Base-by-base conservation (phyloP, 2,113 vertebrate genomes). In the Dunckerocampus dactyliophorus region DNA sequence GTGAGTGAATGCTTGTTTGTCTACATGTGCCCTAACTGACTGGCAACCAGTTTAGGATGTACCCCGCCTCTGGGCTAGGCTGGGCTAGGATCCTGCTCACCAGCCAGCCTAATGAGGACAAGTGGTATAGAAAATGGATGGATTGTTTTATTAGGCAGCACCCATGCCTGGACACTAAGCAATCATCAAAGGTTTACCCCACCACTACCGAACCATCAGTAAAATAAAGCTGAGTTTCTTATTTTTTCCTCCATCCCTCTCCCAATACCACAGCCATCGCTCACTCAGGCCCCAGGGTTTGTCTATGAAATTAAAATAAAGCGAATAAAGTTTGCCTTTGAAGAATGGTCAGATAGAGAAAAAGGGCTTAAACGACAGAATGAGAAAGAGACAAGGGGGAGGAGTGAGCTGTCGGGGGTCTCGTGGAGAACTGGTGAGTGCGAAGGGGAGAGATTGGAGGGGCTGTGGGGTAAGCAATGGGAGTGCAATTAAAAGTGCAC, bases 401-500 rank as follows among this genome's bases (percentile, higher is more conserved):
- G 68, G 76, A 75, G 77, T 49, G 67, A 74, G 70, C 66, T 69
- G 77, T 77, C 54, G 71, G 78, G 74, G 69, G 81, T 55, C 65
- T 69, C 7, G 57, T 52, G 42, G 58, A 72, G 59, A 80, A 79
- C 47, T 69, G 70, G 37, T 75, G 59, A 63, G 71, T 67, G 54
- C 31, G 65, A 64, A 72, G 73, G 71, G 62, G 72, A 67, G 77
- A 75, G 76, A 71, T 74, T 73, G 54, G 63, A 80, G 77, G 74
- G 70, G 84, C 85, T 88, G 76, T 81, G 82, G 83, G 85, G 80
- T 76, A 81, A 84, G 87, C 74, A 76, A 88, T 86, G 86, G 83
- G 87, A 89, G 84, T 47, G 86, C 88, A 91, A 91, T 90, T 91
- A 92, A 91, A 91, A 92, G 87, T 89, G 88, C 89, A 91, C 86